Evolutionary conservation across 2,113 vertebrate genomes (phyloP), one percentile per base, ranked within the genome.

Genomic region (Hippocampus comes): DNA sequence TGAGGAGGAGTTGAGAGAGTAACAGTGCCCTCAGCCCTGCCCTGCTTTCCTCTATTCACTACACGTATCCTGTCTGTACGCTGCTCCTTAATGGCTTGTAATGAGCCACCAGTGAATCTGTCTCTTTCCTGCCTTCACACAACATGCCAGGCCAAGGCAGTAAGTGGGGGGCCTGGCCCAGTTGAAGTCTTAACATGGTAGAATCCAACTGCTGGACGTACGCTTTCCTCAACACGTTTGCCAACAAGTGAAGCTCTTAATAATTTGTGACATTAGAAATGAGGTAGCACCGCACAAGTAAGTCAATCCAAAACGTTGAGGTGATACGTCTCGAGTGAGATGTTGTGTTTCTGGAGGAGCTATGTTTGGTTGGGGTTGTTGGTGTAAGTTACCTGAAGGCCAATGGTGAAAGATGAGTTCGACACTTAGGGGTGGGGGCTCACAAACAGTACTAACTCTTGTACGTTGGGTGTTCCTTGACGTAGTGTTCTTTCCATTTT

Each of bases 21-120:
- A 84, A 77, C 76, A 76, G 80, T 86, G 85, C 87, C 83, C 84
- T 84, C 85, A 82, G 86, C 89, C 83, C 88, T 90, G 91, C 88
- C 90, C 90, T 75, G 82, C 88, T 90, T 93, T 93, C 93, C 93
- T 94, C 88, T 92, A 94, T 91, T 91, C 93, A 92, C 92, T 90
- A 78, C 82, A 86, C 78, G 60, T 81, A 89, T 94, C 93, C 92
- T 93, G 92, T 87, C 87, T 86, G 80, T 80, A 81, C 70, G 78
- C 72, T 79, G 86, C 82, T 84, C 75, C 90, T 91, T 90, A 90
- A 93, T 90, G 90, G 84, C 77, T 73, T 89, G 90, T 92, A 90
- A 91, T 90, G 89, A 89, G 89, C 86, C 88, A 88, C 86, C 41
- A 65, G 86, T 88, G 77, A 84, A 88, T 88, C 85, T 73, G 41